Evolutionary conservation across 1,140 invertebrate genomes (phyloP), one percentile per base, ranked within the genome.

Genomic region (Anadara kagoshimensis): DNA sequence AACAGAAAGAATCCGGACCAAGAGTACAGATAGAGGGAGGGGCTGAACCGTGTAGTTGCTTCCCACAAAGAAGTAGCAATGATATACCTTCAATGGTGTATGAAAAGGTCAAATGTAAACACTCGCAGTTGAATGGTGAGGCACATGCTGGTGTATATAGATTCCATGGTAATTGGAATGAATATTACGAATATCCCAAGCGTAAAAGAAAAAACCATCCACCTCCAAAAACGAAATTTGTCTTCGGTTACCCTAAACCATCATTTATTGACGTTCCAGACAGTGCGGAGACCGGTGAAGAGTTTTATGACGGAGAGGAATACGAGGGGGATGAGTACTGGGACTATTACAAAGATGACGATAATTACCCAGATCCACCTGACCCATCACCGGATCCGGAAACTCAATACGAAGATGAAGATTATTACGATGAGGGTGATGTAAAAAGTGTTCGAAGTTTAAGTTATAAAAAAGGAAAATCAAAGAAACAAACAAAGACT

Each of bases 41-140:
- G 10, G 56, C 45, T 26, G 66, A 75, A 58, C 26, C 57, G 4
- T 75, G 73, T 49, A 57, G 67, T 58, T 75, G 73, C 58, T 75
- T 69, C 53, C 73, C 73, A 41, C 69, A 69, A 43, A 57, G 67
- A 49, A 75, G 61, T 18, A 69, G 53, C 29, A 69, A 69, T 24
- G 41, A 67, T 24, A 26, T 75, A 5, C 45, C 73, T 3, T 75
- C 73, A 16, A 75, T 75, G 73, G 24, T 75, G 22, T 75, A 75
- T 64, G 73, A 75, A 59, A 51, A 67, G 22, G 29, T 75, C 12
- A 45, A 44, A 22, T 75, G 73, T 58, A 66, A 68, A 36, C 73
- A 75, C 49, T 51, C 51, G 4, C 66, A 66, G 22, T 44, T 75
- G 41, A 63, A 64, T 54, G 73, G 73, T 16, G 64, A 75, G 45